Percentiles rank a stretch among this genome's conserved stretches.
Evolutionary conservation across 2,888 invertebrate genomes (phyloP).

Genomic region (Pteria penguin): DNA sequence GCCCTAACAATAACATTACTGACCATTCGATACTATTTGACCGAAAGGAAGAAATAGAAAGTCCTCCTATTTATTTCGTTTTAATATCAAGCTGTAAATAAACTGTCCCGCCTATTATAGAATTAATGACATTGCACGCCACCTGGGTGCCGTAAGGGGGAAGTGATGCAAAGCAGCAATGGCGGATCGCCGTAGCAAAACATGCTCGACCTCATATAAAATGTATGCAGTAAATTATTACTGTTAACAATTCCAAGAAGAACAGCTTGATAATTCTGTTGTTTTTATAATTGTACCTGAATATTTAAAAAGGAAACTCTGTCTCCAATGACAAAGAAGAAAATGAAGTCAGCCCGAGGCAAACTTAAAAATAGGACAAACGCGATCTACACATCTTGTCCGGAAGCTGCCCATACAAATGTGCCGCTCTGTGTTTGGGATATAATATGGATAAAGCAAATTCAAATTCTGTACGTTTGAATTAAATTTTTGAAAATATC

Average conservation of each 20-base stretch:
- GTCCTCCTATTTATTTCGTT: neutral
- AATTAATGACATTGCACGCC: conserved; percentile 6
- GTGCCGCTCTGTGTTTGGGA: no score
- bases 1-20: no score
- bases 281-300: neutral
- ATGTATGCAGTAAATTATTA: neutral
- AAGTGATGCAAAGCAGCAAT: conserved; percentile 1
- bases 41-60: neutral
- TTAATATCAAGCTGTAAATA: neutral
- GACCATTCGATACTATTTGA: neutral
- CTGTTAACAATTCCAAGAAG: no score
- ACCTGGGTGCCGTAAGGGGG: neutral
- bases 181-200: neutral
- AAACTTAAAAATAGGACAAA: no score
- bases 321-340: no score
- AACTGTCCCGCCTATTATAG: neutral
- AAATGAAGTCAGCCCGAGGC: no score
- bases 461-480: no score
- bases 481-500: no score
- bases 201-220: neutral
- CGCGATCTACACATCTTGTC: no score
- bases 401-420: no score
- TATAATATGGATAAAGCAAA: no score
- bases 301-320: neutral
- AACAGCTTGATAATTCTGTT: neutral